Conservation (phyloP, 2,797 vertebrate genomes). For the Helicolenus hilgendorfi region DNA sequence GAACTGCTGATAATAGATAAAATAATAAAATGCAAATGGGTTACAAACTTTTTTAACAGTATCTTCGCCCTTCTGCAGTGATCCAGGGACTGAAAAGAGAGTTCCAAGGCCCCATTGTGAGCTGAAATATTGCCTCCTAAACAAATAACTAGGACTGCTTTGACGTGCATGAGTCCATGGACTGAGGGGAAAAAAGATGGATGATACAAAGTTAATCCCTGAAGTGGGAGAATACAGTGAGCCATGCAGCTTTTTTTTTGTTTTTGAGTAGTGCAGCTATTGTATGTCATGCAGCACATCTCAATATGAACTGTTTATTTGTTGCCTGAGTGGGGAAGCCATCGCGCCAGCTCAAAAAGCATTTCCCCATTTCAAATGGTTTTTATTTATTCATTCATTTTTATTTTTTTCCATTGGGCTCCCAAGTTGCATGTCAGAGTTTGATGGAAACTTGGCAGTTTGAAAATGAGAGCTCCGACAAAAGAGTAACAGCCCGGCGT, state of each 20-base stretch:
- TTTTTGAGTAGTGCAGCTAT: neutral
- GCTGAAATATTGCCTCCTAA: conserved; percentile 2
- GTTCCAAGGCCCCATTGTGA: neutral
- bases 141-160: conserved; percentile 4
- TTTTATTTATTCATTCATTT: neutral
- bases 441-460: conserved; percentile 60
- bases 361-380: conserved; percentile 3
- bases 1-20: neutral
- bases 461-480: conserved; percentile 49
- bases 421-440: conserved; percentile 4
- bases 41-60: neutral
- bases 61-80: neutral
- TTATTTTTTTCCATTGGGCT: neutral
- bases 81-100: neutral
- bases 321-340: conserved; percentile 32
- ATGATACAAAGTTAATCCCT: conserved; percentile 17
- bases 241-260: neutral
- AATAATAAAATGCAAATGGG: neutral
- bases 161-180: conserved; percentile 6
- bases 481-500: conserved; percentile 41
- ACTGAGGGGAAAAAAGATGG: conserved; percentile 13
- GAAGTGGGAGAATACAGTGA: conserved; percentile 13
- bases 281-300: conserved; percentile 16
- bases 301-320: conserved; percentile 36
- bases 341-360: conserved; percentile 1